phyloP scores from a whole-genome alignment of 2,113 vertebrate genomes.

The Clarias batrachus region DNA sequence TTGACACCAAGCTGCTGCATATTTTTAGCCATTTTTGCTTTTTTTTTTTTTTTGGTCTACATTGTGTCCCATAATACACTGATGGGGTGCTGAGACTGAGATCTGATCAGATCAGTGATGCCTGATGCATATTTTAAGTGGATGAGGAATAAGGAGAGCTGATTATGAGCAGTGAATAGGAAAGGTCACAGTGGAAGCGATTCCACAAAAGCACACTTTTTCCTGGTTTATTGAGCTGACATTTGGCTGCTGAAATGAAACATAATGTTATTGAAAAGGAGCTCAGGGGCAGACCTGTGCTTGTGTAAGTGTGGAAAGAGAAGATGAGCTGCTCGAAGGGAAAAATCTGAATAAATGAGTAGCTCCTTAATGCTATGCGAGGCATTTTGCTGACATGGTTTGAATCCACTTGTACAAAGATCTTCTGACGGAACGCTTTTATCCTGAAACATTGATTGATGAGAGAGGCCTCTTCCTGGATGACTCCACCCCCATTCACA shows the following conservation, averaged over 20 bases:
- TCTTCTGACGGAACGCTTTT: background rate
- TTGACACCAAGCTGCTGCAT: background rate
- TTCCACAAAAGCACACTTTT: conserved; percentile 11
- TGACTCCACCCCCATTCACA: background rate
- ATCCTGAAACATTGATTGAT: conserved; percentile 4
- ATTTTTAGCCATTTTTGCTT: background rate
- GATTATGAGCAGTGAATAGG: conserved; percentile 17
- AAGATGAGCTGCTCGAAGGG: background rate
- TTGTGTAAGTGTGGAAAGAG: background rate
- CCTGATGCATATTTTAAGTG: background rate
- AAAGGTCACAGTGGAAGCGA: conserved; percentile 14
- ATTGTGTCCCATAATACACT: background rate
- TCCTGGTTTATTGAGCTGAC: conserved; percentile 10
- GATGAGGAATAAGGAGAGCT: conserved; percentile 16
- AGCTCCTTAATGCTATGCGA: background rate
- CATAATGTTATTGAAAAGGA: conserved; percentile 12
- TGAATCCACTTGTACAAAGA: background rate
- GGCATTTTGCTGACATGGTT: background rate
- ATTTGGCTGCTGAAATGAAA: conserved; percentile 37
- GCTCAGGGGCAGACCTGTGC: background rate
- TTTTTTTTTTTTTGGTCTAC: background rate
- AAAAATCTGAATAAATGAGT: background rate
- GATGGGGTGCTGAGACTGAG: conserved; percentile 11
- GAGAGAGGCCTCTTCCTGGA: background rate
- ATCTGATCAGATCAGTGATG: conserved; percentile 11